phyloP scores from a whole-genome alignment of 2,888 invertebrate genomes.

The Andrena fulva region DNA sequence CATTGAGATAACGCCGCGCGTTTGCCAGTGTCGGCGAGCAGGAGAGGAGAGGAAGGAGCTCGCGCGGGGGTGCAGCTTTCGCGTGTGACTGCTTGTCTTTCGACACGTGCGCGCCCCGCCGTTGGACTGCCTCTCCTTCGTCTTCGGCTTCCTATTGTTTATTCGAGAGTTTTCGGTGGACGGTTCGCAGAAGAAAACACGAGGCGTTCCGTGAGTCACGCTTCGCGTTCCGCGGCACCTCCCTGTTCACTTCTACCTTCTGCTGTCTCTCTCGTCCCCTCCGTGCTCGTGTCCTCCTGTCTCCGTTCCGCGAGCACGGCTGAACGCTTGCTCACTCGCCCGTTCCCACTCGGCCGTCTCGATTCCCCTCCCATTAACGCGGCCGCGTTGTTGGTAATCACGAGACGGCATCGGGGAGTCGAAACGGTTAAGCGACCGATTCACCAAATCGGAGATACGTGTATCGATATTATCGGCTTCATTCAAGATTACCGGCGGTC shows the following conservation, averaged over 20 bases:
- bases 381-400: constrained; percentile 52
- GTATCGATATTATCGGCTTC: constrained; percentile 37
- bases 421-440: constrained; percentile 34
- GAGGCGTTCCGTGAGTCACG: constrained; percentile 63
- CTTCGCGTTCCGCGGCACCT: constrained; percentile 42
- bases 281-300: neutral
- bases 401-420: constrained; percentile 35
- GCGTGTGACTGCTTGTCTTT: neutral
- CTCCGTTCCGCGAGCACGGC: neutral
- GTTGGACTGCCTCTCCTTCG: neutral
- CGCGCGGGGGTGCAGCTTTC: neutral
- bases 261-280: constrained; percentile 15
- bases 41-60: neutral
- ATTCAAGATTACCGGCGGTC: constrained; percentile 39
- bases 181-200: constrained; percentile 41
- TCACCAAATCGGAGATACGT: constrained; percentile 42
- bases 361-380: constrained; percentile 27
- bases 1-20: neutral
- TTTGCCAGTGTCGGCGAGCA: no score
- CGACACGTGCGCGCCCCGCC: constrained; percentile 38
- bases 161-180: constrained; percentile 24
- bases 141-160: neutral
- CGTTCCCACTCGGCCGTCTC: constrained; percentile 9
- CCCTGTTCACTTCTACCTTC: constrained; percentile 27
- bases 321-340: constrained; percentile 17